A percentile compares a stretch with the other conserved stretches of the same genome.
Conservation (phyloP, 2,888 invertebrate genomes). For the Trilocha varians region DNA sequence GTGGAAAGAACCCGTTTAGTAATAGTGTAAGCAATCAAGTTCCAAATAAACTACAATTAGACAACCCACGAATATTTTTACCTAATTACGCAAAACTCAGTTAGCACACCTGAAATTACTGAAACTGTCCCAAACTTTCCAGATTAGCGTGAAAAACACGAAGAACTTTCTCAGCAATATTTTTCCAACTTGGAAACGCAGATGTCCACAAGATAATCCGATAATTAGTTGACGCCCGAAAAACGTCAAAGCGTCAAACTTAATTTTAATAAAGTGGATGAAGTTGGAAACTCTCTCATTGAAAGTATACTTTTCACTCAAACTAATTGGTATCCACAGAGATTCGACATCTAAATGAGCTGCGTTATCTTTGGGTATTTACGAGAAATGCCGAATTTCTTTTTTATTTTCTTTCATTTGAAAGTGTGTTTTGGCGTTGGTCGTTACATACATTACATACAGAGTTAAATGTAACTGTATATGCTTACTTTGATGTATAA, state of each 20-base stretch:
- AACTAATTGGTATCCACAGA: constrained; percentile 23
- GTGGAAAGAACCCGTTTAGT: too few relatives aligned
- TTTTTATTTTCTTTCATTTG: background rate
- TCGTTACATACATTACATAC: too few relatives aligned
- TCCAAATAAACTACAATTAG: too few relatives aligned
- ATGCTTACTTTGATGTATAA: too few relatives aligned
- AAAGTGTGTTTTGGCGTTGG: too few relatives aligned
- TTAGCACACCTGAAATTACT: too few relatives aligned
- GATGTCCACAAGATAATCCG: constrained; percentile 5
- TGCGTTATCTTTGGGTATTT: background rate
- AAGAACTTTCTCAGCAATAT: background rate
- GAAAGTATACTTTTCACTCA: constrained; percentile 39
- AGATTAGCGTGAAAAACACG: background rate
- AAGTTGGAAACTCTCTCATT: constrained; percentile 20
- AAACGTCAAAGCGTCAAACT: constrained; percentile 21
- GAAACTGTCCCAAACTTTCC: too few relatives aligned
- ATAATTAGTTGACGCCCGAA: constrained; percentile 20
- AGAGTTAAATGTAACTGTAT: too few relatives aligned
- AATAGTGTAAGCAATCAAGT: too few relatives aligned
- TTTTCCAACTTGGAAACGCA: background rate
- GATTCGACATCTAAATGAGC: constrained; percentile 8
- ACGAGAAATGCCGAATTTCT: background rate
- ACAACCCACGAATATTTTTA: too few relatives aligned
- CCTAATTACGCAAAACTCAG: too few relatives aligned
- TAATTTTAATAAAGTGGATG: constrained; percentile 31